phyloP scores from a whole-genome alignment of 2,113 vertebrate species.

The Orcinus orca region DNA sequence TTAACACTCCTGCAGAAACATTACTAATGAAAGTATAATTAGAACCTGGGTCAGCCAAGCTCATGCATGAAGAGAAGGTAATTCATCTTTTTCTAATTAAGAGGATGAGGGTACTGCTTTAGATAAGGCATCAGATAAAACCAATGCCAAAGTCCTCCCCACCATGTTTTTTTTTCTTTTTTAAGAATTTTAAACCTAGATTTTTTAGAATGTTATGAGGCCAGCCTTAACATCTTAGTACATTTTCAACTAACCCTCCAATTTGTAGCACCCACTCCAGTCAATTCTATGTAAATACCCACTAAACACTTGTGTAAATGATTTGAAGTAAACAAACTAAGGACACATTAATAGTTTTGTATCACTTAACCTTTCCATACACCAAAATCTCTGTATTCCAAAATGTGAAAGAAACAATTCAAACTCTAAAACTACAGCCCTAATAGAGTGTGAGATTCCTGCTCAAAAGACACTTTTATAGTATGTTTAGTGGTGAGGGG shows the following conservation, averaged over 20 bases:
- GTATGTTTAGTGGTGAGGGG: neutral
- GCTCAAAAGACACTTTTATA: neutral
- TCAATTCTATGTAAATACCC: neutral
- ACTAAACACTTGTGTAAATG: neutral
- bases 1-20: neutral
- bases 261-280: neutral
- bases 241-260: neutral
- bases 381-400: neutral
- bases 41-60: neutral
- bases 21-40: neutral
- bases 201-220: neutral
- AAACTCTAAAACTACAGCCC: neutral
- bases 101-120: neutral
- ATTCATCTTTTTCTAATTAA: neutral
- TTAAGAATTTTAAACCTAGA: neutral
- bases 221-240: neutral
- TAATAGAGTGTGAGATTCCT: neutral
- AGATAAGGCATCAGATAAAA: neutral
- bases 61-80: neutral
- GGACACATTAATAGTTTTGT: neutral
- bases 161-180: neutral
- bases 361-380: neutral
- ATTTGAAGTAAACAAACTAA: neutral
- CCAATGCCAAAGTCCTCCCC: neutral
- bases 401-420: neutral